Percentiles rank a stretch among this genome's conserved stretches.
Conservation (phyloP, 2,888 invertebrate genomes). For the Gastracanthus pulcherrimus region DNA sequence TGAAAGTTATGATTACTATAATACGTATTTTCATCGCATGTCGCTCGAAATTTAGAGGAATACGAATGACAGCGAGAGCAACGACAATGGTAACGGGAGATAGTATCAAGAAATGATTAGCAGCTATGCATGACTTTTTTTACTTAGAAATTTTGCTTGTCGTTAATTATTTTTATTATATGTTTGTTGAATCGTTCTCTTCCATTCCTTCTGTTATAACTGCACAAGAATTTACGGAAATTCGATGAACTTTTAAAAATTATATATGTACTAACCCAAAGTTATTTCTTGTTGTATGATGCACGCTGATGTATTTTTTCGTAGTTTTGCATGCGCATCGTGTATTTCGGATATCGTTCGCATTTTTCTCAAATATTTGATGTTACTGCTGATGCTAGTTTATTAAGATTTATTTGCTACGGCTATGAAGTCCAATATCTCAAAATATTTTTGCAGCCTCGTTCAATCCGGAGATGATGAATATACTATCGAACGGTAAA, state of each 20-base stretch:
- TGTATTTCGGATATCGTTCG: conserved; percentile 12
- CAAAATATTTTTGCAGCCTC: conserved; percentile 38
- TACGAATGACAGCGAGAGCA: conserved; percentile 70
- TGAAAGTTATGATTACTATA: conserved; percentile 36
- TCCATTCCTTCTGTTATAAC: background rate
- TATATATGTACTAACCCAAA: background rate
- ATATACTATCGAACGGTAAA: background rate
- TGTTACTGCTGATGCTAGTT: conserved; percentile 43
- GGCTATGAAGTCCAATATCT: conserved; percentile 11
- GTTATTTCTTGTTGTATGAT: conserved; percentile 6
- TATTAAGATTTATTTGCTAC: conserved; percentile 45
- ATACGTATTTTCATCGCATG: conserved; percentile 65
- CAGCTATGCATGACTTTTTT: conserved; percentile 63
- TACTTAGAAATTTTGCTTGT: conserved; percentile 29
- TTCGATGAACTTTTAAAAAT: conserved; percentile 19
- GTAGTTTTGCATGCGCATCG: conserved; percentile 43
- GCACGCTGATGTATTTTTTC: conserved; percentile 38
- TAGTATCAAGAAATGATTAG: conserved; percentile 65
- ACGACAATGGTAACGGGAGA: conserved; percentile 70
- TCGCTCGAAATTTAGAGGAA: conserved; percentile 66
- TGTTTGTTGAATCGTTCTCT: background rate
- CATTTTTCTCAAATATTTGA: background rate
- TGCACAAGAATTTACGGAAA: conserved; percentile 4
- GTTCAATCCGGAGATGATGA: background rate
- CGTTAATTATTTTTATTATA: conserved; percentile 27